Evolutionary conservation across 2,113 vertebrate genomes (phyloP), one percentile per base, ranked within the genome.

Genomic region (Crocuta crocuta): DNA sequence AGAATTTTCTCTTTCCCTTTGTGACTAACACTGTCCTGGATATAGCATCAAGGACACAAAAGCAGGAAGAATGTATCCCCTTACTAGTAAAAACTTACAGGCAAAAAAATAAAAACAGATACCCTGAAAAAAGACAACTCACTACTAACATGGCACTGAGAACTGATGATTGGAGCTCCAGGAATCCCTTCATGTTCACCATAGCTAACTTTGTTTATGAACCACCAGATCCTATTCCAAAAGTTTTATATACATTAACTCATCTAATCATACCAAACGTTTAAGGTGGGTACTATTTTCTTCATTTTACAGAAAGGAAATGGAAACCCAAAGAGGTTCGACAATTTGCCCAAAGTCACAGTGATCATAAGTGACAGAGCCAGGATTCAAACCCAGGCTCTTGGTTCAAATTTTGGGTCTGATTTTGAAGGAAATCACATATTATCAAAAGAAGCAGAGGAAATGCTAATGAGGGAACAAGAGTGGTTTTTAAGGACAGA

Each of bases 271-370:
- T 21, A 78, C 33, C 31, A 7, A 11, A 5, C 15, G 0, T 48
- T 94, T 73, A 61, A 92, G 39, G 24, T 84, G 39, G 39, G 33
- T 58, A 3, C 13, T n/a, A 0, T 71, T 70, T 53, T 70, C 65
- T 11, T 92, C 10, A 78, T 73, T 97, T 95, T 83, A 91, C 21
- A 89, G 28, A 81, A 63, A 93, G 28, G 63, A 96, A 89, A 24
- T 43, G 65, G 83, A 93, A 76, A 82, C 28, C 15, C 48, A 50
- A 65, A 96, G 73, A 73, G 33, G 53, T 89, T 82, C 78, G 53
- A 2, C 85, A 35, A 61, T 5, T 79, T 71, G 2, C 31, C 43
- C 48, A 31, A 39, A 35, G 45, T 79, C 89, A 83, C 23, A 76
- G 6, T 68, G 26, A 13, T 66, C 39, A 5, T 65, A 28, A 78